These are phyloP conservation scores for Antitype chi DNA, from an alignment of 2,888 invertebrate species.

Conservation along the genomic window DNA sequence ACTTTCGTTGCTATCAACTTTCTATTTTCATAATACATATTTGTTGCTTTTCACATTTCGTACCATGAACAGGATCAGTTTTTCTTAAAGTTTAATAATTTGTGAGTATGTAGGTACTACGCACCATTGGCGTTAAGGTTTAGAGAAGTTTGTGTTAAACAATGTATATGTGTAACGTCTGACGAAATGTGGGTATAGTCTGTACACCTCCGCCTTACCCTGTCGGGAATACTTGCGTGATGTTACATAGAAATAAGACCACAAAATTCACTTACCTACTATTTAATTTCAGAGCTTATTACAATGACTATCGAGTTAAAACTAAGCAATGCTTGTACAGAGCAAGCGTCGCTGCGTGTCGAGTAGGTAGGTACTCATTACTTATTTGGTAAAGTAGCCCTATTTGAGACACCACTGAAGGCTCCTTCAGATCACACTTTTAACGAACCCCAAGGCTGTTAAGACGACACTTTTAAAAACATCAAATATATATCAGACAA, in stretches of 20 bases:
- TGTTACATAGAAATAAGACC: conserved; percentile 19
- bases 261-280: conserved; percentile 52
- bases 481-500: conserved; percentile 21
- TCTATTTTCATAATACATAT: not conserved
- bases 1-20: not conserved
- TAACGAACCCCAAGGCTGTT: conserved; percentile 30
- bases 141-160: not conserved
- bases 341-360: conserved; percentile 65
- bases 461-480: not conserved
- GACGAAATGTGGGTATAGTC: not conserved
- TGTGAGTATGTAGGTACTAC: not conserved
- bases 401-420: conserved; percentile 61
- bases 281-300: conserved; percentile 78
- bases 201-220: not conserved
- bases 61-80: not conserved
- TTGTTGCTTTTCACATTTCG: not conserved
- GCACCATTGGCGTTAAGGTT: not conserved
- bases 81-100: not conserved
- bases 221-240: not conserved
- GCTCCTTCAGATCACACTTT: conserved; percentile 41
- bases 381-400: conserved; percentile 88
- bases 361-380: conserved; percentile 70
- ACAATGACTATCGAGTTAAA: conserved; percentile 81
- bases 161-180: not conserved
- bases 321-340: conserved; percentile 69